These are phyloP conservation scores for Drosophila macrospina DNA, from an alignment of 2,888 invertebrate genomes.

Conservation along the genomic window DNA sequence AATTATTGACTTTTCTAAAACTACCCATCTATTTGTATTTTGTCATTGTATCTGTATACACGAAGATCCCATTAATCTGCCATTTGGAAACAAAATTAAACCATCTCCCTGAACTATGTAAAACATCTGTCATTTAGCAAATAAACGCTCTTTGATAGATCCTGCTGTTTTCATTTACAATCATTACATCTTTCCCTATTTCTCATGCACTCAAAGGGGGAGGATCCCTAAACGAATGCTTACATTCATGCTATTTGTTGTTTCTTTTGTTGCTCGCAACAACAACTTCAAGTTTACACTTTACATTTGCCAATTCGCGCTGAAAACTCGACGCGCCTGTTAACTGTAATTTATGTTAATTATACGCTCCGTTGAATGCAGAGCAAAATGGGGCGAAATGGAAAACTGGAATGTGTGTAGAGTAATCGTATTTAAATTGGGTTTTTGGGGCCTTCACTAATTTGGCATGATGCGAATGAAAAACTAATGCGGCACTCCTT, in stretches of 20 bases:
- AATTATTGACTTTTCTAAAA: not conserved
- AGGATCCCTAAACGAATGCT: not conserved
- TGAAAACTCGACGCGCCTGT: conserved; percentile 42
- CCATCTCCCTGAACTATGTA: no score
- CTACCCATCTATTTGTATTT: no score
- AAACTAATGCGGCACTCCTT: conserved; percentile 40
- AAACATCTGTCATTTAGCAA: no score
- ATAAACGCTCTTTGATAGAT: not conserved
- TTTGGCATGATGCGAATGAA: conserved; percentile 18
- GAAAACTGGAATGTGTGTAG: conserved; percentile 31
- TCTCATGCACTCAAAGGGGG: not conserved
- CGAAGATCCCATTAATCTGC: no score
- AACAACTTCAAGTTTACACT: conserved; percentile 22
- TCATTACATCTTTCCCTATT: not conserved
- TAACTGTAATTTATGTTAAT: conserved; percentile 61
- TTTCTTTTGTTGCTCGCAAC: not conserved
- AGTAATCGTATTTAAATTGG: conserved; percentile 41
- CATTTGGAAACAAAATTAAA: no score
- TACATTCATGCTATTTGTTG: conserved; percentile 16
- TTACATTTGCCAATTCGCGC: conserved; percentile 26
- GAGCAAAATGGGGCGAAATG: conserved; percentile 21
- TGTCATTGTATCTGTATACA: no score
- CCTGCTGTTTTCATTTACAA: not conserved
- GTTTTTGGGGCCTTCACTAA: conserved; percentile 43
- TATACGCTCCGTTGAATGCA: conserved; percentile 70